Evolutionary conservation across 2,888 invertebrate genomes (phyloP).

Genomic region (Spisula subtruncata): DNA sequence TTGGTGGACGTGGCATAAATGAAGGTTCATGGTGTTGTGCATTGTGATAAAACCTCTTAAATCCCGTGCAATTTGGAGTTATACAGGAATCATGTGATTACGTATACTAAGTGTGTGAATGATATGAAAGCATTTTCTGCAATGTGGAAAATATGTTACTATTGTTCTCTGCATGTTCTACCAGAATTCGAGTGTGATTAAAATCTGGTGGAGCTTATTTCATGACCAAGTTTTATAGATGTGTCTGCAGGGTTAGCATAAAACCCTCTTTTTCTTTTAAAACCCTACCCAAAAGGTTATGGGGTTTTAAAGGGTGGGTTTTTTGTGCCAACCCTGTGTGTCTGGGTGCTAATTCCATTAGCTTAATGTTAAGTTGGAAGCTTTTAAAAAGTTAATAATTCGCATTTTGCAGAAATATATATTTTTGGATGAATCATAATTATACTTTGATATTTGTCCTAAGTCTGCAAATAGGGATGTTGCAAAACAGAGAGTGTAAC

Average conservation of each 20-base stretch:
- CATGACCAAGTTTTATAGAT: neutral
- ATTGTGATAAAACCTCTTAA: conserved; percentile 5
- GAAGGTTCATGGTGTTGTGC: neutral
- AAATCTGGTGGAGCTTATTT: neutral
- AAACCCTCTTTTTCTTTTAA: too few species aligned
- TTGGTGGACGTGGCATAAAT: neutral
- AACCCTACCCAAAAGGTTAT: too few species aligned
- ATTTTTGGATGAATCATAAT: too few species aligned
- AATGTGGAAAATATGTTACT: neutral
- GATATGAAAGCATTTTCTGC: neutral
- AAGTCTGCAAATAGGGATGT: too few species aligned
- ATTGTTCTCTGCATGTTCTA: too few species aligned
- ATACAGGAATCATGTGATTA: neutral
- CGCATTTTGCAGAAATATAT: too few species aligned
- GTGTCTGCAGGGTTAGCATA: too few species aligned
- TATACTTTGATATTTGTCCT: too few species aligned
- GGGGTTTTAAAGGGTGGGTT: too few species aligned
- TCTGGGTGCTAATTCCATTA: conserved; percentile 14
- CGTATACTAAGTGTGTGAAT: neutral
- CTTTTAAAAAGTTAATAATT: too few species aligned
- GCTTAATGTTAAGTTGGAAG: neutral
- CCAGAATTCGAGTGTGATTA: neutral
- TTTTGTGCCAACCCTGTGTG: too few species aligned
- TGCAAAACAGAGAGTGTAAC: too few species aligned
- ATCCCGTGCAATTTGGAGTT: conserved; percentile 11